Conservation (phyloP, 2,113 vertebrate species). For the Eptesicus fuscus region DNA sequence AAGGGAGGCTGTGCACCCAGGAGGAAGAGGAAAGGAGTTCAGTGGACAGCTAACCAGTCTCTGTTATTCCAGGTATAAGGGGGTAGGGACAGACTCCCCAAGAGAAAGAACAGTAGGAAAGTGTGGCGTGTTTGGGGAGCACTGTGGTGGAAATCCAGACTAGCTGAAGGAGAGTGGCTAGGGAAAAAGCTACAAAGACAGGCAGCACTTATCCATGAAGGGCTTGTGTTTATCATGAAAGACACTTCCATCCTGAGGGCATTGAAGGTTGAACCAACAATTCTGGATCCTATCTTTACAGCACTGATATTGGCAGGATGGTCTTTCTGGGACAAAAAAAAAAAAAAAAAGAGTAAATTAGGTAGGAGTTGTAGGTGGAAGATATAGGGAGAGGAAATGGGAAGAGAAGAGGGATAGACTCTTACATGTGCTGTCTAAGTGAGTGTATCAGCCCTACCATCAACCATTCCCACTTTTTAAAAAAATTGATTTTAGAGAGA, state of each 20-base stretch:
- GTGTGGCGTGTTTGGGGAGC: background rate
- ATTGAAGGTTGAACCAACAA: background rate
- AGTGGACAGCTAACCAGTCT: background rate
- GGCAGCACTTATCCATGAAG: background rate
- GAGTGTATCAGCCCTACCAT: background rate
- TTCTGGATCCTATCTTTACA: background rate
- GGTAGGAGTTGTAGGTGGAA: background rate
- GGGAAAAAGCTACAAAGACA: background rate
- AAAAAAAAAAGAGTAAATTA: background rate
- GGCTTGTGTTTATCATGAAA: background rate
- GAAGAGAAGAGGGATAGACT: background rate
- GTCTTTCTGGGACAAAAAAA: background rate
- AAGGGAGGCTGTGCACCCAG: background rate
- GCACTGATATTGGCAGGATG: background rate
- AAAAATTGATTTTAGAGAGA: no score
- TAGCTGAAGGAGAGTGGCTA: background rate
- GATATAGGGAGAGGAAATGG: background rate
- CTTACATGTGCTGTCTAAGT: background rate
- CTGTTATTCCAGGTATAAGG: background rate
- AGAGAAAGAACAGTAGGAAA: background rate
- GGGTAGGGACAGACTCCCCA: background rate
- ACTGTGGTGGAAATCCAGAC: background rate
- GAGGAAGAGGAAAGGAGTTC: background rate
- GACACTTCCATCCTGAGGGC: background rate
- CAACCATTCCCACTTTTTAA: no score